Evolutionary conservation across 2,888 invertebrate genomes (phyloP).

Genomic region (Carabus problematicus): DNA sequence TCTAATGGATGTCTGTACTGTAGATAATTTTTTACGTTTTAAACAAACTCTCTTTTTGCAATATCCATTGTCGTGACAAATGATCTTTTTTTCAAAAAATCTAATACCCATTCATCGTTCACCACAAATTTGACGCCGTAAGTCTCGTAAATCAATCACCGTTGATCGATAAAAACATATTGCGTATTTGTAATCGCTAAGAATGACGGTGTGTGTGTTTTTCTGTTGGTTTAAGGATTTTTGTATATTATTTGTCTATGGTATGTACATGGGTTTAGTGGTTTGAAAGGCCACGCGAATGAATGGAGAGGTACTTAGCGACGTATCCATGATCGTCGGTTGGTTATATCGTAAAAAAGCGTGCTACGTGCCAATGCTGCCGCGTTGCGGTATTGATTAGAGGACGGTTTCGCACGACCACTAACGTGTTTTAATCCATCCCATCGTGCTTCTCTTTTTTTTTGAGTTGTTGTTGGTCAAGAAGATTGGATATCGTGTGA

Average conservation of each 20-base stretch:
- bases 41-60: no score
- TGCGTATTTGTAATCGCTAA: no score
- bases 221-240: no score
- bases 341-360: conserved; percentile 1
- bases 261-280: background rate
- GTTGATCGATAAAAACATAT: no score
- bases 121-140: no score
- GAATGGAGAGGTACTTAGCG: conserved; percentile 6
- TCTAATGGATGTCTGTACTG: no score
- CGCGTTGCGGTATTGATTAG: conserved; percentile 12
- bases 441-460: background rate
- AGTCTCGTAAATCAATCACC: no score
- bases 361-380: conserved; percentile 18
- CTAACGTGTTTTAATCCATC: background rate
- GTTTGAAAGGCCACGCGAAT: background rate
- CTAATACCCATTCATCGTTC: no score
- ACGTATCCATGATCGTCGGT: conserved; percentile 2
- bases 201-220: no score
- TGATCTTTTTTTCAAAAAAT: no score
- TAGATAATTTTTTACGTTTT: no score
- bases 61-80: no score
- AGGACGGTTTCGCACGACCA: conserved; percentile 15
- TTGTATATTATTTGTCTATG: background rate
- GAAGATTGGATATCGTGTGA: conserved; percentile 38
- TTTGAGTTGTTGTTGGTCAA: conserved; percentile 32